phyloP scores from a whole-genome alignment of 2,113 vertebrate species.

The Ariopsis seemanni region DNA sequence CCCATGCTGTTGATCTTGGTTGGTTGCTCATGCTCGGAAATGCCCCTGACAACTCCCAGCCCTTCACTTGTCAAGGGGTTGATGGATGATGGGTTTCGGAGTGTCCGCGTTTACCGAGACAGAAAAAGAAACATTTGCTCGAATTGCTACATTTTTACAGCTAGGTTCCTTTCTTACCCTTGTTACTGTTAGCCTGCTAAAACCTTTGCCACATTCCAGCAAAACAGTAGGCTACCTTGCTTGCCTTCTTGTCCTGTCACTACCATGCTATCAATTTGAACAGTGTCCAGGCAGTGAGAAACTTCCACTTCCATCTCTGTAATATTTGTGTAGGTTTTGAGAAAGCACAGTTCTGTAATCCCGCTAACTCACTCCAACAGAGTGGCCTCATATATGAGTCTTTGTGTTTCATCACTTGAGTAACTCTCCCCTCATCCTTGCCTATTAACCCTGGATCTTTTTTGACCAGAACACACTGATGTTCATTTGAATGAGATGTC shows the following conservation, averaged over 20 bases:
- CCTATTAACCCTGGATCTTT: conserved; percentile 42
- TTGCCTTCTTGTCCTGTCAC: neutral
- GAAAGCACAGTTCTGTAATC: neutral
- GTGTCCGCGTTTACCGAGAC: conserved; percentile 28
- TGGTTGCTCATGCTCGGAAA: conserved; percentile 42
- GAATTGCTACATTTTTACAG: neutral
- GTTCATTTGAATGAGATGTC: conserved; percentile 51
- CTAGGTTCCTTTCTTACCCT: no score
- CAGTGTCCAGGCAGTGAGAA: neutral
- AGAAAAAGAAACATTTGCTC: conserved; percentile 8
- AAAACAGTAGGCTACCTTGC: neutral
- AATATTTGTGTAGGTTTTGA: neutral
- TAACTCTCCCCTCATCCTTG: conserved; percentile 28
- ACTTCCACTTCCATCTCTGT: neutral
- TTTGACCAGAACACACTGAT: conserved; percentile 27
- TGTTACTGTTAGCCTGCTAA: neutral
- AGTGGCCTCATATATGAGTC: conserved; percentile 27
- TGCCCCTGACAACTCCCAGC: conserved; percentile 45
- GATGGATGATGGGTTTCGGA: conserved; percentile 46
- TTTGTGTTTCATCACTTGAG: conserved; percentile 13
- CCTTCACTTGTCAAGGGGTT: conserved; percentile 51
- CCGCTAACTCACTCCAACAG: conserved; percentile 23
- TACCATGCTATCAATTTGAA: neutral
- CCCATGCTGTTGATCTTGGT: conserved; percentile 52
- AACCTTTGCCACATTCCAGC: neutral